Conservation (phyloP, 2,888 invertebrate species). For the Athalia rosae region DNA sequence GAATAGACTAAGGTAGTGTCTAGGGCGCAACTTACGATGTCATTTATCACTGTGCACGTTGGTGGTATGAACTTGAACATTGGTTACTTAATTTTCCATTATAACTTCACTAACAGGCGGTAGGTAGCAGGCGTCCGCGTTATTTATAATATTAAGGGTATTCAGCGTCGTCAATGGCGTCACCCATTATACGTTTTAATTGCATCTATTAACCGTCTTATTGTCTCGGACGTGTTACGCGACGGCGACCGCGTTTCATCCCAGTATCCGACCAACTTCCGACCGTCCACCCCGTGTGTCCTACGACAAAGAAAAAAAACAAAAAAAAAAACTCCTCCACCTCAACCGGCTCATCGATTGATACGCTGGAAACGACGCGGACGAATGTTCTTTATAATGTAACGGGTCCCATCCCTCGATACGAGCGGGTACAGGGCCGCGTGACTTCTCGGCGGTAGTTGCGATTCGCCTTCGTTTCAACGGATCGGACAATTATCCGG, state of each 20-base stretch:
- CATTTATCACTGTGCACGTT: constrained; percentile 33
- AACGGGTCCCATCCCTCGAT: too few relatives aligned
- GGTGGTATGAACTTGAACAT: constrained; percentile 31
- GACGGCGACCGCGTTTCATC: neutral
- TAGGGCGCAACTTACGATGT: constrained; percentile 34
- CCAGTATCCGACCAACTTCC: neutral
- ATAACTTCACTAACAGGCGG: constrained; percentile 41
- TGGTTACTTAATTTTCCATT: constrained; percentile 45
- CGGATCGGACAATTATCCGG: constrained; percentile 32
- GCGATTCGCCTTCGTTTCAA: constrained; percentile 22
- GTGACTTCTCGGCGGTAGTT: constrained; percentile 31
- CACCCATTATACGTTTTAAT: constrained; percentile 68
- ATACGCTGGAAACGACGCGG: too few relatives aligned
- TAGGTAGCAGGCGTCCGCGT: constrained; percentile 25
- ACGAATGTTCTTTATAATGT: too few relatives aligned
- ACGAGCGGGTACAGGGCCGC: neutral
- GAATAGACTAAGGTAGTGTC: neutral
- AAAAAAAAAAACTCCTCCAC: too few relatives aligned
- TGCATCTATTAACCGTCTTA: constrained; percentile 67
- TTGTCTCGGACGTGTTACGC: constrained; percentile 47
- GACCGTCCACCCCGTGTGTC: too few relatives aligned
- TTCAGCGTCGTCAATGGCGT: constrained; percentile 55
- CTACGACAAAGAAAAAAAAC: too few relatives aligned
- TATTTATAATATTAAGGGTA: constrained; percentile 20
- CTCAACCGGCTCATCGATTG: neutral